Percentiles rank a stretch among this genome's conserved stretches.
Evolutionary conservation across 2,113 vertebrate species (phyloP).

Genomic region (Gadus macrocephalus): DNA sequence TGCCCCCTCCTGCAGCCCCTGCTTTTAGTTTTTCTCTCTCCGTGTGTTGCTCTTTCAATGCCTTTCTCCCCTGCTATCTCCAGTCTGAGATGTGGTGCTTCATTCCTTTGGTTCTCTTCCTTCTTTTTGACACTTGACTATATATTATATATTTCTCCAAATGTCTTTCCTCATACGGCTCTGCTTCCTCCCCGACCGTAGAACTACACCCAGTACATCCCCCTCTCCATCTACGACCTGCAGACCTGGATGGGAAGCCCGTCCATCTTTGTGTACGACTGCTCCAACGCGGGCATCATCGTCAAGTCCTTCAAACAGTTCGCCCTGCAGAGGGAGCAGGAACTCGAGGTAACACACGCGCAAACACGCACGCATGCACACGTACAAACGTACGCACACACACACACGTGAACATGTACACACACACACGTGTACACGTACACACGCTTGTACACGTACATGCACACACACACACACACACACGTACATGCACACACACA

Average conservation of each 20-base stretch:
- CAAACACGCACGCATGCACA: neutral
- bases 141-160: neutral
- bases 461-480: neutral
- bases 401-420: neutral
- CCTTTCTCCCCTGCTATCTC: too few species aligned
- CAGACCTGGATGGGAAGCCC: slow-evolving; percentile 99
- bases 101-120: too few species aligned
- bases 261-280: slow-evolving; percentile 98
- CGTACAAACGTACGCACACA: neutral
- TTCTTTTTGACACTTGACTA: neutral
- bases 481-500: neutral
- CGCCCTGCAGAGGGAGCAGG: slow-evolving; percentile 94
- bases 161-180: neutral
- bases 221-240: slow-evolving; percentile 95
- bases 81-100: too few species aligned
- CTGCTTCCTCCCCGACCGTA: slow-evolving; percentile 50
- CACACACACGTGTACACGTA: neutral
- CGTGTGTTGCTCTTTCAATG: too few species aligned
- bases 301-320: slow-evolving; percentile 99
- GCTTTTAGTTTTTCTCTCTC: too few species aligned
- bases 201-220: slow-evolving; percentile 99
- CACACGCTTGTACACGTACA: neutral
- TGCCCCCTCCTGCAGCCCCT: too few species aligned
- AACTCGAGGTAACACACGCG: slow-evolving; percentile 83
- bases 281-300: slow-evolving; percentile 94